Evolutionary conservation across 2,888 invertebrate genomes (phyloP), one percentile per base, ranked within the genome.

Genomic region (Elgonia sp.): DNA sequence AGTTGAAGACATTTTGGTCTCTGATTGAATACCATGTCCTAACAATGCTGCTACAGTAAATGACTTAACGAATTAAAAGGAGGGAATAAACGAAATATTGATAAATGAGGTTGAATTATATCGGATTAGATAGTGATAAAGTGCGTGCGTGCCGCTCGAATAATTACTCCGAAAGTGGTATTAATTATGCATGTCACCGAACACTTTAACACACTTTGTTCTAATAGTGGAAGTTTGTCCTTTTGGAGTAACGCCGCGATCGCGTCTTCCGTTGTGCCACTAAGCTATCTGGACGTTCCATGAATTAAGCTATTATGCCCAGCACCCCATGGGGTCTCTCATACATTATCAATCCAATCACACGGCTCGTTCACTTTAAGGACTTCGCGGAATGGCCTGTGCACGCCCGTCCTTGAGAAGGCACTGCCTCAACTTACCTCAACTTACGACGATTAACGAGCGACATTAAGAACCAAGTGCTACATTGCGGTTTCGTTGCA

Each of bases 281-380:
- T 80, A 80, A 76, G 83, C 73, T 70, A 81, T 86, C 80, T 80
- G 67, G 69, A 87, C 89, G 86, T 87, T 87, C 80, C 86, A 90
- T 90, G 91, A 92, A 92, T 93, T 92, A 91, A 92, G 90, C 89
- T 90, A 92, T 93, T 93, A 93, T 91, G 82, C 89, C 89, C 88
- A 75, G 83, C 89, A 85, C 90, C 89, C 89, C 90, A 89, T 90
- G 90, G 89, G 89, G 91, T 88, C 90, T 55, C 75, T 81, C 88
- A 87, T 90, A 90, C 89, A 91, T 91, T 92, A 91, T 91, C 91
- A 84, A 91, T 90, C 92, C 91, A 91, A 92, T 92, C 90, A 89
- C 87, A 90, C 86, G 91, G 84, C 89, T 92, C 90, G 91, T 88
- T 91, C 91, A 84, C 86, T 91, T 91, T 89, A 90, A 91, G 89